Conservation (phyloP, 1,140 invertebrate genomes). For the Thereuonema tuberculata region DNA sequence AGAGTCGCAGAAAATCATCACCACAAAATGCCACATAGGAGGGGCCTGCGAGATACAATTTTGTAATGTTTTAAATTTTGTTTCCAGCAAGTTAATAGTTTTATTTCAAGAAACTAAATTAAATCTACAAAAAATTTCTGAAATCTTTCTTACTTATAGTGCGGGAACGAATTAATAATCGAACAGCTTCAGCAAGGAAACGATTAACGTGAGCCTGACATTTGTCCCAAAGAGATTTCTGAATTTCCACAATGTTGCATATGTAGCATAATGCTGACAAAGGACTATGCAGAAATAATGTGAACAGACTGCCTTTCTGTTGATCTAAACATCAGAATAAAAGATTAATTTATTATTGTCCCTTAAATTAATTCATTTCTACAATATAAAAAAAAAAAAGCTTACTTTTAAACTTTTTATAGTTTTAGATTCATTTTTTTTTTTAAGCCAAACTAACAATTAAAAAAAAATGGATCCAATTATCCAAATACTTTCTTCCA, state of each 20-base stretch:
- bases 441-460: background rate
- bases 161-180: slow-evolving; percentile 62
- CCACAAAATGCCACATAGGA: slow-evolving; percentile 78
- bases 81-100: too few relatives aligned
- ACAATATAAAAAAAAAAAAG: too few relatives aligned
- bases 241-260: slow-evolving; percentile 72
- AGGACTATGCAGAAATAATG: slow-evolving; percentile 86
- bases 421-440: too few relatives aligned
- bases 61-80: too few relatives aligned
- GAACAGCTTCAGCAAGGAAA: slow-evolving; percentile 76
- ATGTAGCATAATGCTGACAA: slow-evolving; percentile 85
- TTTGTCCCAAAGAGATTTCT: slow-evolving; percentile 76
- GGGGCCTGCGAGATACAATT: slow-evolving; percentile 49
- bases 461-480: background rate
- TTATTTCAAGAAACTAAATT: too few relatives aligned
- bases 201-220: slow-evolving; percentile 75
- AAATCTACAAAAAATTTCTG: too few relatives aligned
- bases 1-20: slow-evolving; percentile 79
- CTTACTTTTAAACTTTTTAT: too few relatives aligned
- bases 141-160: slow-evolving; percentile 51
- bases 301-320: slow-evolving; percentile 84
- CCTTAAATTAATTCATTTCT: background rate
- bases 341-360: slow-evolving; percentile 4
- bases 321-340: slow-evolving; percentile 48
- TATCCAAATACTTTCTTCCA: background rate